phyloP scores from a whole-genome alignment of 1,140 invertebrate genomes.

The Pachyrhynchus sulphureomaculatus region DNA sequence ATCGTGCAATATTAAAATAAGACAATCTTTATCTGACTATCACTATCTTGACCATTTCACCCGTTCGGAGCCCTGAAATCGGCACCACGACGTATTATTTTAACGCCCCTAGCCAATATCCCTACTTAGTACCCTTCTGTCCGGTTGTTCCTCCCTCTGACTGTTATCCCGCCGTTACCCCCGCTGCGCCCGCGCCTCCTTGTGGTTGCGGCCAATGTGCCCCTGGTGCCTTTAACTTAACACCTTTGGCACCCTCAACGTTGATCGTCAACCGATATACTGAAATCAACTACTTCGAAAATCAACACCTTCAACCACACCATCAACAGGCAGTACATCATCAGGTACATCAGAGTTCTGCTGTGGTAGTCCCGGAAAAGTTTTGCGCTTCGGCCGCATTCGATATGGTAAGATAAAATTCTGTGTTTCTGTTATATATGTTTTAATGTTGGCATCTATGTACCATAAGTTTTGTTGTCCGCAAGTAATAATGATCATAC shows the following conservation, averaged over 20 bases:
- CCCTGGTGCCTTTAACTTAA: slow-evolving; percentile 46
- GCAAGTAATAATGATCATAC: too few relatives aligned
- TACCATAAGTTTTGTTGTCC: too few relatives aligned
- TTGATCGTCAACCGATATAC: slow-evolving; percentile 52
- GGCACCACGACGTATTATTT: slow-evolving; percentile 52
- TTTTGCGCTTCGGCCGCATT: slow-evolving; percentile 13
- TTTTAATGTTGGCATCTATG: too few relatives aligned
- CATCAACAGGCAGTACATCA: slow-evolving; percentile 24
- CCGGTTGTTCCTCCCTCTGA: slow-evolving; percentile 47
- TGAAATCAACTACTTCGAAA: slow-evolving; percentile 53
- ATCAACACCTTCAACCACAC: slow-evolving; percentile 34
- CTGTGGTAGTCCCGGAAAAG: slow-evolving; percentile 25
- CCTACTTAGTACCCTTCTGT: slow-evolving; percentile 52
- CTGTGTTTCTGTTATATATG: neutral
- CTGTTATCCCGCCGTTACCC: slow-evolving; percentile 36
- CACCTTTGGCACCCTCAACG: slow-evolving; percentile 45
- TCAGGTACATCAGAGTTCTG: slow-evolving; percentile 18
- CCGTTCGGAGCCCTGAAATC: slow-evolving; percentile 30
- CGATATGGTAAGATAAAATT: slow-evolving; percentile 25
- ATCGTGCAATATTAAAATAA: slow-evolving; percentile 45
- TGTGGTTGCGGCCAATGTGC: slow-evolving; percentile 51
- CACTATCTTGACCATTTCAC: slow-evolving; percentile 22
- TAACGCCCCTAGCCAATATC: slow-evolving; percentile 50
- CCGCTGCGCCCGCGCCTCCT: slow-evolving; percentile 31
- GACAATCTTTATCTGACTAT: slow-evolving; percentile 35